phyloP scores from a whole-genome alignment of 2,888 invertebrate species.

The Drosophila mimica region DNA sequence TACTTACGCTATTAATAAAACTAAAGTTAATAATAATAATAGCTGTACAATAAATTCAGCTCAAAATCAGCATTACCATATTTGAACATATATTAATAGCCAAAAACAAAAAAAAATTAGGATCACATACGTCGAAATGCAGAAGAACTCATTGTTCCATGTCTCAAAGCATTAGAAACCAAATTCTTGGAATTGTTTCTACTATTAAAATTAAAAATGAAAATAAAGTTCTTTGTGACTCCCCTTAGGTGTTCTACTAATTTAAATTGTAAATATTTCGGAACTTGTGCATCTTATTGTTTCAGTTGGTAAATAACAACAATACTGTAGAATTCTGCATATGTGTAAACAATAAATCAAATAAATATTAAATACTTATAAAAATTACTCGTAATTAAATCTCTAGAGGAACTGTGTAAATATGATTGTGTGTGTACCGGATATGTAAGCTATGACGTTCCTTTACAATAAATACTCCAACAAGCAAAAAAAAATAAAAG shows the following conservation, averaged over 20 bases:
- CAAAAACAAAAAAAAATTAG: neutral
- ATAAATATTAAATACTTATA: slow-evolving; percentile 7
- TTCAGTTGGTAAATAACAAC: slow-evolving; percentile 1
- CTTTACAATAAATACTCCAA: slow-evolving; percentile 36
- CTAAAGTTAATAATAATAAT: neutral
- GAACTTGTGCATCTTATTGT: neutral
- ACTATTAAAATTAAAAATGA: neutral
- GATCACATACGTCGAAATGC: neutral
- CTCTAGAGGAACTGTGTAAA: slow-evolving; percentile 61
- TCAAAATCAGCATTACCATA: neutral
- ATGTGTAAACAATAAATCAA: slow-evolving; percentile 46
- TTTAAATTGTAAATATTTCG: slow-evolving; percentile 43
- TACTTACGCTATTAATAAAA: neutral
- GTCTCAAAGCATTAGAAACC: neutral
- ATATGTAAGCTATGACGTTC: slow-evolving; percentile 49
- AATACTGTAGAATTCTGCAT: slow-evolving; percentile 39
- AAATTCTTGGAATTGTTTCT: neutral
- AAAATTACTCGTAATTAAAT: slow-evolving; percentile 11
- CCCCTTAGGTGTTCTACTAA: neutral
- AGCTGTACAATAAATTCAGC: slow-evolving; percentile 10
- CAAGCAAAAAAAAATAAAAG: slow-evolving; percentile 18
- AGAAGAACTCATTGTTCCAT: neutral
- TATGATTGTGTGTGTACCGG: slow-evolving; percentile 39
- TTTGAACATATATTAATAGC: slow-evolving; percentile 6
- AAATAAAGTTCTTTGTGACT: neutral